phyloP scores from a whole-genome alignment of 2,113 vertebrate genomes.

The Mus spicilegus region DNA sequence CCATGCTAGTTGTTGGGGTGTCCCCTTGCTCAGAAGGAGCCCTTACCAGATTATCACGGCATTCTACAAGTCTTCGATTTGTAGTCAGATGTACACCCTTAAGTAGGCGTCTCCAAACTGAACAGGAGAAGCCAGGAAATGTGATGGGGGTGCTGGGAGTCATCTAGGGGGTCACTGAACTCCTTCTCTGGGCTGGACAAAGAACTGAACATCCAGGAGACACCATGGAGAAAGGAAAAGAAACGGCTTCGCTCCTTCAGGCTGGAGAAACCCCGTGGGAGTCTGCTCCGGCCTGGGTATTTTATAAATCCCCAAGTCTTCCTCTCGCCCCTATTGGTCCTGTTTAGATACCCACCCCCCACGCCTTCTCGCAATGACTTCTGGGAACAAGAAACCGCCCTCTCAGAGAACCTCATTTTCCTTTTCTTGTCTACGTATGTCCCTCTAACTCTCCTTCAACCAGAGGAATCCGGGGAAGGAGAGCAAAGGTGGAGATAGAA shows the following conservation, averaged over 20 bases:
- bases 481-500: neutral
- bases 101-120: neutral
- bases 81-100: neutral
- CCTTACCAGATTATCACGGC: neutral
- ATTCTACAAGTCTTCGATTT: neutral
- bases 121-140: neutral
- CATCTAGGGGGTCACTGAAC: neutral
- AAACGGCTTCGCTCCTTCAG: neutral
- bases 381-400: neutral
- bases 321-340: neutral
- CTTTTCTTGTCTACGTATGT: neutral
- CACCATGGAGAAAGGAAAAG: neutral
- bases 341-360: neutral
- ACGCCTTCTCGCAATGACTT: neutral
- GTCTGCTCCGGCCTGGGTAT: rapidly evolving
- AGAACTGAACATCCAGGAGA: neutral
- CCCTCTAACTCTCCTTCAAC: neutral
- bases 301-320: neutral
- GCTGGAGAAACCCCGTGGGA: neutral
- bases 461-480: neutral
- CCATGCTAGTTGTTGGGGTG: neutral
- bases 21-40: neutral
- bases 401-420: neutral
- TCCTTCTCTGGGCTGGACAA: neutral
- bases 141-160: neutral